Evolutionary conservation across 64 coral and sea anemone species (phyloP), one percentile per base, ranked within the genome.

Genomic region (Stichodactyla helianthus): DNA sequence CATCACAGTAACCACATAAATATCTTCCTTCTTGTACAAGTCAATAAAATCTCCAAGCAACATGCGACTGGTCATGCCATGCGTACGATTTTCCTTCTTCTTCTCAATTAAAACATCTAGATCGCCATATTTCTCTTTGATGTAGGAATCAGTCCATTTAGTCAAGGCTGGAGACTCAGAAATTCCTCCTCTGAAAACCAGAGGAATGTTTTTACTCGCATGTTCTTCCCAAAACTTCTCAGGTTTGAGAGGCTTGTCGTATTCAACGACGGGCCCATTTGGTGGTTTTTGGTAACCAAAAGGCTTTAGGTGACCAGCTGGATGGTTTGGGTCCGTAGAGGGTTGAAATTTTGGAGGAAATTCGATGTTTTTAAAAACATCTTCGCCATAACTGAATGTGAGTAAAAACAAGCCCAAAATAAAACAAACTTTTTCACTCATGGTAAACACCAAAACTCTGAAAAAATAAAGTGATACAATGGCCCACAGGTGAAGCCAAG

Each of bases 1-100:
- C 16, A 99, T 83, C 2, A 99, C 90, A 6, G 97, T 99, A 44
- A 99, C 97, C 15, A 94, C 86, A 87, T 99, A 99, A 23, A 99
- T 84, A 87, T 95, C 89, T 55, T 87, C 78, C 63, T 90, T 90
- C 25, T 55, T 88, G 53, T 99, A 99, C 18, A 26, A 55, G 18
- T 99, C 90, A 28, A 99, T 79, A 88, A 99, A 99, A 83, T 89
- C 89, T 53, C 85, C 82, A 50, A 99, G 63, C 22, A 92, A 81
- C 85, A 92, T 86, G 0, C 90, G 61, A 44, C 86, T 80, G 5
- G 68, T 87, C 19, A 87, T 9, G 0, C 85, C 88, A n/a, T 92
- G 90, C 1, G 97, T 93, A 82, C 97, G 82, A 50, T 99, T 99
- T 59, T 99, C 97, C 26, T 87, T 92, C 82, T 99, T 99, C 5